phyloP scores from a whole-genome alignment of 2,888 invertebrate genomes.

The Leucophora obtusa region DNA sequence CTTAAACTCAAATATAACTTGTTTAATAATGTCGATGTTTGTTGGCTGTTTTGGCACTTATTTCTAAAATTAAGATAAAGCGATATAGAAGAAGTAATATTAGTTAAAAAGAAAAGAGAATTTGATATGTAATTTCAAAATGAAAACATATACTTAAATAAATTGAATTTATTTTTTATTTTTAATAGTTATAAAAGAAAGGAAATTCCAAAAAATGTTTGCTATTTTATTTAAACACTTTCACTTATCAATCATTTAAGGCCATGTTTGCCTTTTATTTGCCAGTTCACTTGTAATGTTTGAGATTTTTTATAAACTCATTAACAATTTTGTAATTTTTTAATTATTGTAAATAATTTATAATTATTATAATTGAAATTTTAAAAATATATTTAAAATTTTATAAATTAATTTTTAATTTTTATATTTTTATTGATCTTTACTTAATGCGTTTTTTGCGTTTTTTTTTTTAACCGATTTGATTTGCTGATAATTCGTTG shows the following conservation, averaged over 20 bases:
- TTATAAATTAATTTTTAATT: too few relatives aligned
- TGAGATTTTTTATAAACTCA: background rate
- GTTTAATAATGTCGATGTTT: conserved; percentile 4
- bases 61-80: background rate
- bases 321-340: too few relatives aligned
- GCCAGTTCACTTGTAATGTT: background rate
- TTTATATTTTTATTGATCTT: too few relatives aligned
- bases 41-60: conserved; percentile 36
- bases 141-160: background rate
- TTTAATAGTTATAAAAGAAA: too few relatives aligned
- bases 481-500: conserved; percentile 58
- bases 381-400: too few relatives aligned
- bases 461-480: background rate
- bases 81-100: background rate
- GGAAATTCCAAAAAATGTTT: background rate
- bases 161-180: too few relatives aligned
- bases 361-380: too few relatives aligned
- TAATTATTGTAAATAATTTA: background rate
- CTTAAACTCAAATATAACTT: conserved; percentile 6
- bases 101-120: background rate
- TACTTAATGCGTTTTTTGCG: conserved; percentile 5
- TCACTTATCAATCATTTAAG: background rate
- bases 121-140: conserved; percentile 7
- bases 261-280: background rate
- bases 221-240: background rate